Percentiles rank a stretch among this genome's conserved stretches.
phyloP scores from a whole-genome alignment of 1,140 invertebrate genomes.

The Papilio machaon region DNA sequence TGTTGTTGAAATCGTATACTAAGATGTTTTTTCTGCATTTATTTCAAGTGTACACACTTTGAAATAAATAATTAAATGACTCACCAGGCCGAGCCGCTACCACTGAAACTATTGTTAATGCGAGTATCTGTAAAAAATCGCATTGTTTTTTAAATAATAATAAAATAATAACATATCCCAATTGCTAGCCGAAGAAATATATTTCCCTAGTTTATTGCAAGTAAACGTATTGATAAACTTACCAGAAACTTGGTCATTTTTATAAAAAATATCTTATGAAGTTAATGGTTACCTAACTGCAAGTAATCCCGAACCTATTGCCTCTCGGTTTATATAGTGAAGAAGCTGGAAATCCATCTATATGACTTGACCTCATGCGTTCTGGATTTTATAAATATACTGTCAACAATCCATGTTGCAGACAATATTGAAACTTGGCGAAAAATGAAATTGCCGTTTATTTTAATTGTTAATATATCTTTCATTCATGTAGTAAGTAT shows the following conservation, averaged over 20 bases:
- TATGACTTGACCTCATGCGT: slow-evolving; percentile 31
- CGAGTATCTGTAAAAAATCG: slow-evolving; percentile 18
- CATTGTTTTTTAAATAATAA: not conserved
- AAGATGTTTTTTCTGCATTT: not conserved
- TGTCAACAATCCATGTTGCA: slow-evolving; percentile 24
- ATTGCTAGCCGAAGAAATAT: not conserved
- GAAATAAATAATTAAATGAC: slow-evolving; percentile 1
- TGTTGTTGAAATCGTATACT: not conserved
- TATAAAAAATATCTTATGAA: not conserved
- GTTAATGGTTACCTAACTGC: slow-evolving; percentile 17
- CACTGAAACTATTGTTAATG: not conserved
- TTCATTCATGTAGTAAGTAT: not conserved
- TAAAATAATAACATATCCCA: not conserved
- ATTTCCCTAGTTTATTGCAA: not conserved
- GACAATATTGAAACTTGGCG: not conserved
- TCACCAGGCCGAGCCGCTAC: slow-evolving; percentile 9
- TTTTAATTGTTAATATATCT: not conserved
- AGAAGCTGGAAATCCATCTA: slow-evolving; percentile 35
- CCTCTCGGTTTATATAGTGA: slow-evolving; percentile 39
- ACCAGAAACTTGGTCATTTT: slow-evolving; percentile 48
- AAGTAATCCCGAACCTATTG: slow-evolving; percentile 30
- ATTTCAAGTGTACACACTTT: not conserved
- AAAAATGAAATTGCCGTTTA: not conserved
- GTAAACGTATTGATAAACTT: slow-evolving; percentile 27
- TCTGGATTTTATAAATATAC: slow-evolving; percentile 15